Conservation (phyloP, 1,140 invertebrate species). For the Zaprionus camerounensis region DNA sequence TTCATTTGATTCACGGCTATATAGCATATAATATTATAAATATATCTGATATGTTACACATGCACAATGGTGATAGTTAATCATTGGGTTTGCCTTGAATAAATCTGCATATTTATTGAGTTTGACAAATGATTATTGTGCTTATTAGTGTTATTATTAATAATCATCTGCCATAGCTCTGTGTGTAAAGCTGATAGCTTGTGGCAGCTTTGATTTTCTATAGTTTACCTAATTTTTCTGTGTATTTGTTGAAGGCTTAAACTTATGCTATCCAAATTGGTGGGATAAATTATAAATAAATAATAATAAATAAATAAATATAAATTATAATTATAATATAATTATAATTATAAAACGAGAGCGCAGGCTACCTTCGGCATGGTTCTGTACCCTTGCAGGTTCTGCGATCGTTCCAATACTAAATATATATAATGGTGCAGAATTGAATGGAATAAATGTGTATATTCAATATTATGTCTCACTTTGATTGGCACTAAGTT, state of each 20-base stretch:
- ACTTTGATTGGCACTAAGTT: too few relatives aligned
- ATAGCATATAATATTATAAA: neutral
- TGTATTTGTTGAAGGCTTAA: neutral
- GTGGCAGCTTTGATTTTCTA: neutral
- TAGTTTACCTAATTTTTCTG: neutral
- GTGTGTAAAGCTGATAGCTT: neutral
- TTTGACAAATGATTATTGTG: slow-evolving; percentile 4
- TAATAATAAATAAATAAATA: too few relatives aligned
- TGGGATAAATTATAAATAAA: too few relatives aligned
- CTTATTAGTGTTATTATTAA: neutral
- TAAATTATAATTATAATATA: neutral
- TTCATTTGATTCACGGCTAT: slow-evolving; percentile 69
- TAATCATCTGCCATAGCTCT: neutral
- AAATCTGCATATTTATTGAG: slow-evolving; percentile 4
- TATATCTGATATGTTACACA: neutral
- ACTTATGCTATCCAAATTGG: neutral
- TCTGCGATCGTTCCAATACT: too few relatives aligned
- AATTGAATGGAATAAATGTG: too few relatives aligned
- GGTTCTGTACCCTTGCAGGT: too few relatives aligned
- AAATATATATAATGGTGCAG: too few relatives aligned
- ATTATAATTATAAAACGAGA: too few relatives aligned
- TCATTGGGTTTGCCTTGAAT: slow-evolving; percentile 3
- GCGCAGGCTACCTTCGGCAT: too few relatives aligned
- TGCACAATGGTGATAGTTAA: slow-evolving; percentile 1
- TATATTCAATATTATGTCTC: too few relatives aligned